These are phyloP conservation scores for Aphyosemion australe DNA, from an alignment of 2,113 vertebrate species.

Conservation along the genomic window DNA sequence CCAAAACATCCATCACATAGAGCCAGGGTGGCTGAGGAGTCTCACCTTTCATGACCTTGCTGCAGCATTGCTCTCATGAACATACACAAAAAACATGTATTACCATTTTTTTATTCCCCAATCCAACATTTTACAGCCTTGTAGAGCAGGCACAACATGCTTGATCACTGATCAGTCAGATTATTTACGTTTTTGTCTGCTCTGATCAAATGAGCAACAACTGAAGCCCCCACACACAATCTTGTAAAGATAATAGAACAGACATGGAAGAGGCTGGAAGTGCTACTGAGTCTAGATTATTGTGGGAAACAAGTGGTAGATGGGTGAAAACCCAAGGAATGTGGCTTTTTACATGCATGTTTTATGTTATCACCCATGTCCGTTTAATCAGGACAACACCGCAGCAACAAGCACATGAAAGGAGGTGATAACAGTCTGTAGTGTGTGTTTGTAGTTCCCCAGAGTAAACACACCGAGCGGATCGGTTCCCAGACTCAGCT, in stretches of 20 bases:
- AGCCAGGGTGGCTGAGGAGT: conserved; percentile 24
- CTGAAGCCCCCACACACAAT: too few relatives aligned
- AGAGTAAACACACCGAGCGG: conserved; percentile 24
- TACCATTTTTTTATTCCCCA: not conserved
- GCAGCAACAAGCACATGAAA: not conserved
- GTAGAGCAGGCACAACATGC: not conserved
- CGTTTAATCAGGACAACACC: not conserved
- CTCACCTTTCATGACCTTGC: conserved; percentile 36
- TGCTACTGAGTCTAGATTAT: too few relatives aligned
- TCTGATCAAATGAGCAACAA: too few relatives aligned
- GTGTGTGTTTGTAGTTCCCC: not conserved
- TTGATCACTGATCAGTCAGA: too few relatives aligned
- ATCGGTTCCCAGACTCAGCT: conserved; percentile 1
- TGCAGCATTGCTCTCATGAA: conserved; percentile 22
- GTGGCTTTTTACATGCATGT: not conserved
- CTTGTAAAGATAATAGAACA: too few relatives aligned
- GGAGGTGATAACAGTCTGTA: not conserved
- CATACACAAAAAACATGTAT: not conserved
- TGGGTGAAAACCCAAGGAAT: too few relatives aligned
- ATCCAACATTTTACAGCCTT: not conserved
- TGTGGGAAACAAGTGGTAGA: too few relatives aligned
- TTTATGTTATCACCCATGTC: not conserved
- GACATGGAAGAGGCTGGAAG: too few relatives aligned
- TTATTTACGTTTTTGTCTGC: too few relatives aligned
- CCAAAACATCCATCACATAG: too few relatives aligned